Evolutionary conservation across 2,797 vertebrate genomes (phyloP), one percentile per base, ranked within the genome.

Genomic region (Steatocranus sp.): DNA sequence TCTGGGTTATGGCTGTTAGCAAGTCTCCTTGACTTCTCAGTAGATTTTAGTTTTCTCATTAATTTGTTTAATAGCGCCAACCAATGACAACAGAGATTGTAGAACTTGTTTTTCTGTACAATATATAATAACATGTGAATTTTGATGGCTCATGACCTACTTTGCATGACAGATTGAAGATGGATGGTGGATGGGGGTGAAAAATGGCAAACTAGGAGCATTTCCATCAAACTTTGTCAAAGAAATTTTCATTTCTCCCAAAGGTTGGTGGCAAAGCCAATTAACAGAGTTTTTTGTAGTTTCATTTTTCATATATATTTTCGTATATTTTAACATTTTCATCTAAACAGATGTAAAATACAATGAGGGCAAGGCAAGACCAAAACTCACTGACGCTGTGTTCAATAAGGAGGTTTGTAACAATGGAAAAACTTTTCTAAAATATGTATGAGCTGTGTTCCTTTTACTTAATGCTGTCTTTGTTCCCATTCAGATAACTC

Each of bases 171-270:
- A 98, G 98, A 98, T 98, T 93, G 97, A 98, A 94, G 97, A 98
- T 74, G 97, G 98, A 34, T 98, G 97, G 98, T 98, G 97, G 97
- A 95, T 98, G 95, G 97, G 98, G 5, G 80, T 95, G 70, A 98
- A 96, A 93, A 96, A 95, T 46, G 95, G 96, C 66, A 95, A 95
- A 88, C 81, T 97, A 14, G 97, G 97, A 86, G 97, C 96, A 5
- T 98, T 98, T 89, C 98, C 97, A 5, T 97, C 97, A 18, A 98
- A 98, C 92, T 98, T 98, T 89, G 97, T 97, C 79, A 96, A 96
- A 87, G 97, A 98, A 92, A 95, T 96, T 61, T 94, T 95, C 63
- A 90, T 95, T 30, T 23, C 80, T 1, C 86, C 88, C 5, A 96
- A 95, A 96, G 95, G 95, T 96, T 73, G 11, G 94, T 80, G 36